Conservation (phyloP, 2,888 invertebrate genomes). For the Gymnocheta viridis region DNA sequence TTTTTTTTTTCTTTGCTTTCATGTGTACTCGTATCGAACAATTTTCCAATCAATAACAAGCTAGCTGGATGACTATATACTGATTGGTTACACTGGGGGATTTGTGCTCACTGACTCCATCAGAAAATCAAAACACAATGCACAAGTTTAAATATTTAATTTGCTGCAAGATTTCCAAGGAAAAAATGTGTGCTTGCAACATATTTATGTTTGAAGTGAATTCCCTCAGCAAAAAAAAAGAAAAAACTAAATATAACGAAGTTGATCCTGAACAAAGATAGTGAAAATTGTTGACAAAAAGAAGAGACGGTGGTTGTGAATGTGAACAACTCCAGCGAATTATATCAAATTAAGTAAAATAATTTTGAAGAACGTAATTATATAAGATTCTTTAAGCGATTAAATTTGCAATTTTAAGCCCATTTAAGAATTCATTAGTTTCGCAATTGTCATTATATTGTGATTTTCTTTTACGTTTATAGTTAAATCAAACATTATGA, state of each 20-base stretch:
- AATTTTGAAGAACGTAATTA: not conserved
- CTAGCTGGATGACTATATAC: slow-evolving; percentile 35
- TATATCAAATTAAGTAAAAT: not conserved
- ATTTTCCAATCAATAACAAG: slow-evolving; percentile 55
- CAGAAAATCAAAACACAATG: not conserved
- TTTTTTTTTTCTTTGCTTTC: not conserved
- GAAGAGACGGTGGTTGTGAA: slow-evolving; percentile 11
- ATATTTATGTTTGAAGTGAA: slow-evolving; percentile 20
- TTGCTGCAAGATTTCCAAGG: slow-evolving; percentile 34
- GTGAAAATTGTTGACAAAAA: slow-evolving; percentile 15
- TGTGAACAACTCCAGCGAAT: not conserved
- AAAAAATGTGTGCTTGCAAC: slow-evolving; percentile 22
- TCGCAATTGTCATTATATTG: not conserved
- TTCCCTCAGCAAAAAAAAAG: not conserved
- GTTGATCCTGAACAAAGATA: slow-evolving; percentile 32
- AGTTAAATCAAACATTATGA: not conserved
- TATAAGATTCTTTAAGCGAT: not conserved
- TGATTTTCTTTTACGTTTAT: not conserved
- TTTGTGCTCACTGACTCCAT: slow-evolving; percentile 3
- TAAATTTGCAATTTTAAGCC: not conserved
- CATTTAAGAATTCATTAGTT: not conserved
- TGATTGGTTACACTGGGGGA: slow-evolving; percentile 40
- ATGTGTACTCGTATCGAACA: slow-evolving; percentile 14
- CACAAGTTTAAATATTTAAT: slow-evolving; percentile 43
- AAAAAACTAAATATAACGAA: not conserved